Percentiles rank a stretch among this genome's conserved stretches.
Conservation (phyloP, 1,140 invertebrate genomes). For the Zeugodacus cucurbitae region DNA sequence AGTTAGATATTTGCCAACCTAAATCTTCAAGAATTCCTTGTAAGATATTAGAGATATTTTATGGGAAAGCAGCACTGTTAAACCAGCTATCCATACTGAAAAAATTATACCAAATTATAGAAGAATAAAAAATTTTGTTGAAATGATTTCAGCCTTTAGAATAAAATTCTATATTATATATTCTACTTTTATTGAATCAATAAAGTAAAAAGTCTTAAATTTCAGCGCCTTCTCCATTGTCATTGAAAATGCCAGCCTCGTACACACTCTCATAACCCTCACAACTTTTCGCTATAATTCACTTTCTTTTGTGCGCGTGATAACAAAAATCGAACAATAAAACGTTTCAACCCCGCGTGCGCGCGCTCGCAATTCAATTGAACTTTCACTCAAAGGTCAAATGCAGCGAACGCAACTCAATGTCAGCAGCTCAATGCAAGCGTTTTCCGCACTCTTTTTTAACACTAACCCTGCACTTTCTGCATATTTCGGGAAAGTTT, state of each 20-base stretch:
- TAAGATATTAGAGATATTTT: no score
- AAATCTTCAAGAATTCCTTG: no score
- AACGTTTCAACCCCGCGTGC: not conserved
- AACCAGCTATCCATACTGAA: no score
- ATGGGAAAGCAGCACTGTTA: no score
- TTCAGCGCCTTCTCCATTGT: not conserved
- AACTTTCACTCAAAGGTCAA: constrained; percentile 34
- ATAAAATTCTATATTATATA: no score
- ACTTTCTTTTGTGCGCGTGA: not conserved
- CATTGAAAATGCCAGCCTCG: not conserved
- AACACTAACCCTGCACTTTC: not conserved
- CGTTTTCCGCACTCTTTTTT: not conserved
- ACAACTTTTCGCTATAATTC: not conserved
- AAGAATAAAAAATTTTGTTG: no score
- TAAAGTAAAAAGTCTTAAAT: not conserved
- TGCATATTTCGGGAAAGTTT: not conserved
- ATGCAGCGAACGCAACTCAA: not conserved
- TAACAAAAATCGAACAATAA: not conserved
- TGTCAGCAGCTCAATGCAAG: not conserved
- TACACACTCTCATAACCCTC: not conserved
- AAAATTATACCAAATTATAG: no score
- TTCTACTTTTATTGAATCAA: no score
- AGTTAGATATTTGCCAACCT: no score
- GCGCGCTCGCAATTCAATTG: not conserved
- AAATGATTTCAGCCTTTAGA: no score